Conservation (phyloP, 2,797 vertebrate species). For the Glyptemys insculpta region DNA sequence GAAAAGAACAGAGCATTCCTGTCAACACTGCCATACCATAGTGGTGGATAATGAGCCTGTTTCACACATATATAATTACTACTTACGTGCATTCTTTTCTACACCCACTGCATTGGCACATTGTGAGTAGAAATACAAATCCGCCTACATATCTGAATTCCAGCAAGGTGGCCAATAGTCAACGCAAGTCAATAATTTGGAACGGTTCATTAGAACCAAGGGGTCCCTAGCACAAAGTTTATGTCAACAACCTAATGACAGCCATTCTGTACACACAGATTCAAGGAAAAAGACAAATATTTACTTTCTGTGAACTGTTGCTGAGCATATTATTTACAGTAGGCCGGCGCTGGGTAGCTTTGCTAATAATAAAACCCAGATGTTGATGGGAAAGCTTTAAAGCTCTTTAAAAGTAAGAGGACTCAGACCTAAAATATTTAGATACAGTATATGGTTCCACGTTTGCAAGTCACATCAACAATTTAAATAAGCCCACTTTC, state of each 20-base stretch:
- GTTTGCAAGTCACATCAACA: not conserved
- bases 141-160: not conserved
- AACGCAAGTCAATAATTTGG: not conserved
- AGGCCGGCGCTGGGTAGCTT: conserved; percentile 7
- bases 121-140: not conserved
- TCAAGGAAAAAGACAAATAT: conserved; percentile 66
- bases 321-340: conserved; percentile 48
- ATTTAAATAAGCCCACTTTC: not conserved
- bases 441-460: too few species aligned
- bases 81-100: not conserved
- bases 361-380: conserved; percentile 60
- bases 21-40: rapidly evolving
- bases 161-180: not conserved
- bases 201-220: not conserved
- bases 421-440: not conserved
- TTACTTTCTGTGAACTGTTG: conserved; percentile 64
- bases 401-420: not conserved
- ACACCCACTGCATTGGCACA: not conserved
- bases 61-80: not conserved
- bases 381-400: conserved; percentile 50
- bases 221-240: conserved; percentile 56
- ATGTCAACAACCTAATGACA: conserved; percentile 45
- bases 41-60: not conserved
- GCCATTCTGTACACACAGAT: conserved; percentile 9
- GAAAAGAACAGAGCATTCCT: not conserved